Conservation (phyloP, 2,113 vertebrate genomes). For the Colistium nudipinnis region DNA sequence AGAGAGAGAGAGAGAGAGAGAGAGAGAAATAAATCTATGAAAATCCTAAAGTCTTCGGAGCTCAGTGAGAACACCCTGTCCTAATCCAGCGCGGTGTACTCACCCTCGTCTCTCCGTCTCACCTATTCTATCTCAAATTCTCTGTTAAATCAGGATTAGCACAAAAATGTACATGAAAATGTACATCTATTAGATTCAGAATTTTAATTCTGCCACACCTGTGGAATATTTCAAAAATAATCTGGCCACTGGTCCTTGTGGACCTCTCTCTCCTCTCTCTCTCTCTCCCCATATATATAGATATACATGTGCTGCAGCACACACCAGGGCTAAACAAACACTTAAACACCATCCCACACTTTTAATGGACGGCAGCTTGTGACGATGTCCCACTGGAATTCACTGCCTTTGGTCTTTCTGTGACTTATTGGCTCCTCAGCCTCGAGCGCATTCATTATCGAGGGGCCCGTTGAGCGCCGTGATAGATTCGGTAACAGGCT, state of each 20-base stretch:
- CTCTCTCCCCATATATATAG: too few species aligned
- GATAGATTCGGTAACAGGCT: slow-evolving; percentile 61
- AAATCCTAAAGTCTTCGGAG: slow-evolving; percentile 8
- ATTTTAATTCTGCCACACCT: slow-evolving; percentile 4
- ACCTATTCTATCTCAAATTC: background rate
- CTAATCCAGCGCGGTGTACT: background rate
- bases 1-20: background rate
- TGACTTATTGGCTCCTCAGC: slow-evolving; percentile 54
- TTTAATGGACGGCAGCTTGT: slow-evolving; percentile 32
- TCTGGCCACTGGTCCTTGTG: too few species aligned
- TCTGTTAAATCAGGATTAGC: background rate
- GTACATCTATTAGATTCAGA: slow-evolving; percentile 1
- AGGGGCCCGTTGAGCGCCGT: slow-evolving; percentile 54
- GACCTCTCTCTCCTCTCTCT: too few species aligned
- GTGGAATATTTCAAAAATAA: too few species aligned
- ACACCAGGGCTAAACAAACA: slow-evolving; percentile 20
- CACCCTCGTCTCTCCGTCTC: background rate
- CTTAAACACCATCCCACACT: slow-evolving; percentile 46
- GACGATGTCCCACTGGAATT: slow-evolving; percentile 51
- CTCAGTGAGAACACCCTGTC: background rate
- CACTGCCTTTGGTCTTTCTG: slow-evolving; percentile 40
- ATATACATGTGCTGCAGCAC: too few species aligned
- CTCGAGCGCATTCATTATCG: slow-evolving; percentile 63
- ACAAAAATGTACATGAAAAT: too few species aligned
- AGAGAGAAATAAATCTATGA: background rate